These are phyloP conservation scores for Limnephilus rhombicus DNA, from an alignment of 2,888 invertebrate genomes.

Conservation along the genomic window DNA sequence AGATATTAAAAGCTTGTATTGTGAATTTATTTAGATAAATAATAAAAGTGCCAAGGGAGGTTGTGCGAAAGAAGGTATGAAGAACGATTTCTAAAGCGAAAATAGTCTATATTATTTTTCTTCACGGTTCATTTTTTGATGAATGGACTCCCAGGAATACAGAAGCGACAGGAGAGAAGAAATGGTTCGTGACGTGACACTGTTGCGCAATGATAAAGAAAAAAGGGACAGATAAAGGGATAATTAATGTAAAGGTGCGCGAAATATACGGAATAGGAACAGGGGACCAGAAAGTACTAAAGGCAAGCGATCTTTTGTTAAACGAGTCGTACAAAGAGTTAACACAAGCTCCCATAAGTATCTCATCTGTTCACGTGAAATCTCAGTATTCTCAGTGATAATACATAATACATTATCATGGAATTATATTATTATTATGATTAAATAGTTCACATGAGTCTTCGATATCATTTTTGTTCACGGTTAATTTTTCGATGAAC, in stretches of 20 bases:
- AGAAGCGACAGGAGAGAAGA: slow-evolving; percentile 38
- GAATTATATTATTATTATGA: too few species aligned
- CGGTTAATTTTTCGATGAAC: background rate
- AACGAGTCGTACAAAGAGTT: background rate
- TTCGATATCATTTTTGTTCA: background rate
- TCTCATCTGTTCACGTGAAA: background rate
- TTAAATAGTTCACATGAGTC: background rate
- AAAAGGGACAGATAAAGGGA: slow-evolving; percentile 18
- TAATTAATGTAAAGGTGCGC: slow-evolving; percentile 27
- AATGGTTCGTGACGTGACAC: slow-evolving; percentile 29
- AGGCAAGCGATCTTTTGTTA: background rate
- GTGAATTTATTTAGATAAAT: background rate
- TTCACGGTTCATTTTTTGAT: background rate
- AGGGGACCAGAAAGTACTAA: slow-evolving; percentile 5
- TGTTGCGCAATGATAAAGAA: slow-evolving; percentile 42
- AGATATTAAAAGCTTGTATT: background rate
- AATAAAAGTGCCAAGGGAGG: background rate
- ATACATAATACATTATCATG: too few species aligned
- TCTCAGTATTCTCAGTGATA: background rate
- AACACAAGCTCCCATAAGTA: background rate
- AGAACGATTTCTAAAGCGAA: background rate
- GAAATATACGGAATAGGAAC: background rate
- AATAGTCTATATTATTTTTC: background rate
- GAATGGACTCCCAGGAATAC: slow-evolving; percentile 14
- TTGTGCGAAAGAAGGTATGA: background rate